Evolutionary conservation across 2,888 invertebrate genomes (phyloP).

Genomic region (Itoplectis maculator): DNA sequence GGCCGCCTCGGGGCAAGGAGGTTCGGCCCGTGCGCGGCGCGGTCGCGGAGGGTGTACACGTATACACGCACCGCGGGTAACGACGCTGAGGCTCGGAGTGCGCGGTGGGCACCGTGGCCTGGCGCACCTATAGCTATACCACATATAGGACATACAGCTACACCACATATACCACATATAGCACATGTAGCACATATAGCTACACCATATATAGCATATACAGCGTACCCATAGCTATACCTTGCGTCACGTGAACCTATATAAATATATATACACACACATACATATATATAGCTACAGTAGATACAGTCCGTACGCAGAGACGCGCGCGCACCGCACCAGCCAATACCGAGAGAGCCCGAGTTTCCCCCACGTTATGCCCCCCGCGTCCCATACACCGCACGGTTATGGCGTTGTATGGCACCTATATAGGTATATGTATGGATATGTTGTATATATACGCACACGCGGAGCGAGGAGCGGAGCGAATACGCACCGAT

Average conservation of each 20-base stretch:
- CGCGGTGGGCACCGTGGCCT: constrained; percentile 26
- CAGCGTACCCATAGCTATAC: too few species aligned
- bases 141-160: neutral
- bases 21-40: constrained; percentile 54
- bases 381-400: constrained; percentile 30
- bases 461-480: constrained; percentile 9
- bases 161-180: constrained; percentile 29
- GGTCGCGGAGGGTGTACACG: constrained; percentile 56
- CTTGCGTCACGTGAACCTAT: too few species aligned
- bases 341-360: constrained; percentile 59
- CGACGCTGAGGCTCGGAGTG: constrained; percentile 38
- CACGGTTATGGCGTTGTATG: constrained; percentile 29
- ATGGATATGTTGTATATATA: too few species aligned
- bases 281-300: constrained; percentile 14
- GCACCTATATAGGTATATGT: too few species aligned
- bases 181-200: neutral
- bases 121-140: neutral
- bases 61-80: constrained; percentile 51
- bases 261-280: neutral
- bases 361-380: constrained; percentile 49
- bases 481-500: constrained; percentile 45
- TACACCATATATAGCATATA: constrained; percentile 33
- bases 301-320: constrained; percentile 32
- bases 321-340: constrained; percentile 43
- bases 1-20: constrained; percentile 63